Evolutionary conservation across 64 coral and sea anemone species (phyloP).

Genomic region (Pachyseris speciosa): DNA sequence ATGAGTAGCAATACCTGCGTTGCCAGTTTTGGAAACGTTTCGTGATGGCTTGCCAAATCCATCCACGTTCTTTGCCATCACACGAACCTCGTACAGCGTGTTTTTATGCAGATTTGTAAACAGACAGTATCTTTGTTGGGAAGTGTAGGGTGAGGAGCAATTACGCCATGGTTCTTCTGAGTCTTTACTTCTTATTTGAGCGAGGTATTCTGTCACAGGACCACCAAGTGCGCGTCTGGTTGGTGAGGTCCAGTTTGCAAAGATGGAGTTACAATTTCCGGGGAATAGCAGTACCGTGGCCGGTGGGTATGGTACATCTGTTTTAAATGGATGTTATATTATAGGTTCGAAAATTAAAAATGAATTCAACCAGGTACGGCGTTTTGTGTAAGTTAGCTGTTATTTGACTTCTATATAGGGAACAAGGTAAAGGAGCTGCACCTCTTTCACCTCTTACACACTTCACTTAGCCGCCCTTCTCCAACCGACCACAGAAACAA

Average conservation of each 20-base stretch:
- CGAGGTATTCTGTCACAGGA: neutral
- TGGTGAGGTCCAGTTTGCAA: neutral
- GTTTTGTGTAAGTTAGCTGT: no score
- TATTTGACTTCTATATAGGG: no score
- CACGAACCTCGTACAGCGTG: neutral
- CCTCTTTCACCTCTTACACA: no score
- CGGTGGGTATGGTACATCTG: neutral
- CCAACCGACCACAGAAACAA: no score
- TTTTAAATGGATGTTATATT: no score
- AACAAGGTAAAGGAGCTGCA: no score
- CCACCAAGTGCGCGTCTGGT: neutral
- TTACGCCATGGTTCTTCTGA: neutral
- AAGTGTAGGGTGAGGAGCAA: neutral
- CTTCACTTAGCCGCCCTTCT: no score
- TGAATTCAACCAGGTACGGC: no score
- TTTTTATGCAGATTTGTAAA: neutral
- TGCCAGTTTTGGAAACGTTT: neutral
- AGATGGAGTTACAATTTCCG: neutral
- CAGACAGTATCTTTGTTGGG: neutral
- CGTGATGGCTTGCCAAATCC: constrained; percentile 1
- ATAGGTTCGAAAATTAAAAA: no score
- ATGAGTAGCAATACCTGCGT: neutral
- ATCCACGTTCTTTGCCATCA: neutral
- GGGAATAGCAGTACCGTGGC: no score
- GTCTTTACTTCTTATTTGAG: neutral